phyloP scores from a whole-genome alignment of 2,888 invertebrate genomes.

The Brachylomia viminalis region DNA sequence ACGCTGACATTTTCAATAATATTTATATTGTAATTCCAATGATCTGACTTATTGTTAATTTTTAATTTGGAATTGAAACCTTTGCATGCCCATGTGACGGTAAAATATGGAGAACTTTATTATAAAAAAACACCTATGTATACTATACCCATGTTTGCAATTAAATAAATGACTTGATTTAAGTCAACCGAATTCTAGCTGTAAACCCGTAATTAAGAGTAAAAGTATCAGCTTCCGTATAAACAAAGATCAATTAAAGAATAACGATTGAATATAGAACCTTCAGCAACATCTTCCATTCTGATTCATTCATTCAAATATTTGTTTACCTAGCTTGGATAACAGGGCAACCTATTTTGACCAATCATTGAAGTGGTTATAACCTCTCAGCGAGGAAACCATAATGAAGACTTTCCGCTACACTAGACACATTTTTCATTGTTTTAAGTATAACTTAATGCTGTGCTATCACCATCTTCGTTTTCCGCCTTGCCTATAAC shows the following conservation, averaged over 20 bases:
- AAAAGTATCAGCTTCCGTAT: not conserved
- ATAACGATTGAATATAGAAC: not conserved
- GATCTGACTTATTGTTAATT: too few relatives aligned
- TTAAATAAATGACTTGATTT: too few relatives aligned
- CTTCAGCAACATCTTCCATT: not conserved
- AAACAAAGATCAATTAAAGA: not conserved
- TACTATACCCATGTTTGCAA: too few relatives aligned
- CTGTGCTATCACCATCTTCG: constrained; percentile 39
- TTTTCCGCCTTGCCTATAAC: constrained; percentile 25
- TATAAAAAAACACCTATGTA: too few relatives aligned
- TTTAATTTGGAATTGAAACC: too few relatives aligned
- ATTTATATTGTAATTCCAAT: too few relatives aligned
- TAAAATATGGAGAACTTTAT: too few relatives aligned
- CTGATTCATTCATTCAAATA: not conserved
- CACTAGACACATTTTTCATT: constrained; percentile 30
- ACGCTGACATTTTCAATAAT: too few relatives aligned
- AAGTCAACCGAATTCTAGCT: not conserved
- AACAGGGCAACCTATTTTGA: not conserved
- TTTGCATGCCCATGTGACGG: too few relatives aligned
- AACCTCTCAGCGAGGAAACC: not conserved
- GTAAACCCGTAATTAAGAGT: not conserved
- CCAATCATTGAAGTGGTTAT: not conserved
- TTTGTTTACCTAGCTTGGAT: not conserved
- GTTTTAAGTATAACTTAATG: constrained; percentile 35
- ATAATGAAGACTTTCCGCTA: not conserved